A percentile compares a stretch with the other conserved stretches of the same genome.
Conservation (phyloP, 1,140 invertebrate species). For the Whitmania pigra region DNA sequence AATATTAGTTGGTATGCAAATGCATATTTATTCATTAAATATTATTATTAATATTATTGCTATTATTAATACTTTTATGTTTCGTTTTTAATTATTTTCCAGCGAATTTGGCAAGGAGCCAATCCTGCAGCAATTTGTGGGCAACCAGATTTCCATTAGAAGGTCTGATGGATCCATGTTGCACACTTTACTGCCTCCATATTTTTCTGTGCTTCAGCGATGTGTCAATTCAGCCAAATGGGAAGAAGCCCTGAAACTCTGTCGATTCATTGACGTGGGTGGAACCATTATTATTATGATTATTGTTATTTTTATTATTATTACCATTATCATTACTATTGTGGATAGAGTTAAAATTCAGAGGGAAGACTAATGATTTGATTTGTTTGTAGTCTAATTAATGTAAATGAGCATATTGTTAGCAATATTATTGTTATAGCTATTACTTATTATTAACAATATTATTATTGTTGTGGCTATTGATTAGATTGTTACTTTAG, state of each 20-base stretch:
- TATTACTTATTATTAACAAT: too few species aligned
- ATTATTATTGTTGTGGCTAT: too few species aligned
- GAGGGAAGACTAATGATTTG: too few species aligned
- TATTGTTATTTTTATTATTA: too few species aligned
- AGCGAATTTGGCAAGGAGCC: slow-evolving; percentile 70
- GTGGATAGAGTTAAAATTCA: neutral
- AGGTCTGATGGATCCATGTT: slow-evolving; percentile 58
- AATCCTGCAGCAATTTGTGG: slow-evolving; percentile 60
- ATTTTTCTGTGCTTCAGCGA: slow-evolving; percentile 53
- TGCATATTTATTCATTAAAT: neutral
- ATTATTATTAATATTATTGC: too few species aligned
- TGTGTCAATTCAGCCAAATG: slow-evolving; percentile 54
- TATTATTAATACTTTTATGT: too few species aligned
- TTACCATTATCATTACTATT: too few species aligned
- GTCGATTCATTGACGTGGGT: slow-evolving; percentile 59
- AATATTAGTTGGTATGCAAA: too few species aligned
- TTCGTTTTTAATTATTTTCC: slow-evolving; percentile 21
- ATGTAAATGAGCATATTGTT: too few species aligned
- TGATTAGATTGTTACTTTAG: too few species aligned
- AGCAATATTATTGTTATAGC: too few species aligned
- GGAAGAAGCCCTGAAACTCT: slow-evolving; percentile 63
- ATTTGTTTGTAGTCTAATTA: too few species aligned
- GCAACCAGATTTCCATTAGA: slow-evolving; percentile 61
- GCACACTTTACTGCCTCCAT: slow-evolving; percentile 53
- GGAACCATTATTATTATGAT: neutral